These are phyloP conservation scores for Paracanthobrama guichenoti DNA, from an alignment of 2,113 vertebrate species.

Conservation along the genomic window DNA sequence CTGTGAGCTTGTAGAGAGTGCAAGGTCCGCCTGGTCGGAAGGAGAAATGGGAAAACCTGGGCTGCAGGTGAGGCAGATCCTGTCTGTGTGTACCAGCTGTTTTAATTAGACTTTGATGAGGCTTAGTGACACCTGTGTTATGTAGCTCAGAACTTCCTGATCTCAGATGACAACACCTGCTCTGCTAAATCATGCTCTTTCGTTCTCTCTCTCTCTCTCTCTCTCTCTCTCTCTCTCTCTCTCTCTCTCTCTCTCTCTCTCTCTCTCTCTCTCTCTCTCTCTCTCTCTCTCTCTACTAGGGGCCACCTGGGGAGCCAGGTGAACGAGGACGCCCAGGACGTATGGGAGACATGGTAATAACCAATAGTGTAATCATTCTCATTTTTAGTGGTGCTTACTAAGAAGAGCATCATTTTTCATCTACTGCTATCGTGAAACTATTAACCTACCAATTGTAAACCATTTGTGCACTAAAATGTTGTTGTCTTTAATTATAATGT, in stretches of 20 bases:
- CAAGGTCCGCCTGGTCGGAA: conserved; percentile 74
- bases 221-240: neutral
- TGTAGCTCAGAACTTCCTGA: conserved; percentile 2
- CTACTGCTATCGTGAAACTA: neutral
- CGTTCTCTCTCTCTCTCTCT: too few relatives aligned
- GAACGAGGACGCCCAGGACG: conserved; percentile 75
- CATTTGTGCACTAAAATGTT: neutral
- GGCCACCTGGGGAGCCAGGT: conserved; percentile 77
- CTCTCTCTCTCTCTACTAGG: conserved; percentile 67
- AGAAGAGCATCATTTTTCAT: neutral
- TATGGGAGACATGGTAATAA: conserved; percentile 76
- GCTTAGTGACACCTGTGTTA: neutral
- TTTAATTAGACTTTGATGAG: neutral
- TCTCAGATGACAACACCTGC: conserved; percentile 22
- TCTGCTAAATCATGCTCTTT: neutral
- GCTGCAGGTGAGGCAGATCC: conserved; percentile 67
- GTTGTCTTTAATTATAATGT: neutral
- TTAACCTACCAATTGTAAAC: neutral
- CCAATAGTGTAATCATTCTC: neutral
- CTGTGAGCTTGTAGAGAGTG: conserved; percentile 76
- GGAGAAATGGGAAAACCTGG: conserved; percentile 83
- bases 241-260: neutral
- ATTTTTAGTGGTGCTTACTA: neutral
- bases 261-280: neutral
- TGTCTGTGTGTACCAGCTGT: neutral